Evolutionary conservation across 2,113 vertebrate species (phyloP).

Genomic region (Phalacrocorax carbo): DNA sequence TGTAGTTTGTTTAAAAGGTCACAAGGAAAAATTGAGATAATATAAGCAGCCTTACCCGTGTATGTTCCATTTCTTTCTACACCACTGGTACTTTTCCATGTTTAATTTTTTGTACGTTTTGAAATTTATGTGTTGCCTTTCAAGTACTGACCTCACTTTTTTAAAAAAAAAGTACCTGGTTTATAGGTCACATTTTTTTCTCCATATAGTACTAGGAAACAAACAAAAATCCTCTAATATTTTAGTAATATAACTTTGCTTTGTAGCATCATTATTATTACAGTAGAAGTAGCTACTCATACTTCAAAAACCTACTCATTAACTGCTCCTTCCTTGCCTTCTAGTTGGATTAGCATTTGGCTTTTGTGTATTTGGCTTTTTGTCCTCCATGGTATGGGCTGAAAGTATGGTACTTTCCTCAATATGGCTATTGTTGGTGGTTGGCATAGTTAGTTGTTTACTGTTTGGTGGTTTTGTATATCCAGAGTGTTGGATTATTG

Average conservation of each 20-base stretch:
- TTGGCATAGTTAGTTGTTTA: not conserved
- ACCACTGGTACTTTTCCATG: not conserved
- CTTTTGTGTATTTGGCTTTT: not conserved
- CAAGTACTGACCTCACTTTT: rapidly evolving
- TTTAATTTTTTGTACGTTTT: not conserved
- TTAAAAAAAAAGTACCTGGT: not conserved
- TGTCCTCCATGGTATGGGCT: not conserved
- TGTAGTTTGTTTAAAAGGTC: not conserved
- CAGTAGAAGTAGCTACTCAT: not conserved
- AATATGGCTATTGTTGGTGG: not conserved
- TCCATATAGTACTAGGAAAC: not conserved
- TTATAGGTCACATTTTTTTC: not conserved
- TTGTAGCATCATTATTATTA: not conserved
- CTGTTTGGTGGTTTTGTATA: not conserved
- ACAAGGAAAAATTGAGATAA: not conserved
- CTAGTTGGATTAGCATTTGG: not conserved
- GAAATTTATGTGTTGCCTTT: not conserved
- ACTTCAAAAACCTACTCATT: not conserved
- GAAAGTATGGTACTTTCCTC: not conserved
- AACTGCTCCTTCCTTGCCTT: not conserved
- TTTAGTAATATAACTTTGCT: not conserved
- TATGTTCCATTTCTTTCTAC: not conserved
- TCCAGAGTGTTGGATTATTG: not conserved
- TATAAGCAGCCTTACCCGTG: not conserved
- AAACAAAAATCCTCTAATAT: not conserved